phyloP scores from a whole-genome alignment of 2,888 invertebrate species.

The Bombylius discolor region DNA sequence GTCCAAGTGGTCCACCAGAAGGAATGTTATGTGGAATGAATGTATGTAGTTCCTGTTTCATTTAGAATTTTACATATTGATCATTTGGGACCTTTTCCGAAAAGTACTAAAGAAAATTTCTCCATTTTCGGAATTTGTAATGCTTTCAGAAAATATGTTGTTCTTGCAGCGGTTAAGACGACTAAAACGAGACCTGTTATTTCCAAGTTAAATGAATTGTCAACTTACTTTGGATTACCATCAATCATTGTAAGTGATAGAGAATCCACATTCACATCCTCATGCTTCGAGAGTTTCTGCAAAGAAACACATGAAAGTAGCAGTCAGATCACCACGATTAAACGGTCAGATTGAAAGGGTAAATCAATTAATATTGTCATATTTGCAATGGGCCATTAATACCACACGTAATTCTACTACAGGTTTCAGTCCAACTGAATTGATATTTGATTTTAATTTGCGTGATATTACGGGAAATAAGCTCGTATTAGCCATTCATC shows the following conservation, averaged over 20 bases:
- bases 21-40: too few species aligned
- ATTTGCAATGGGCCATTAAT: too few species aligned
- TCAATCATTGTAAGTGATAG: slow-evolving; percentile 18
- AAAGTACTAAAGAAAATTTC: too few species aligned
- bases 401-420: neutral
- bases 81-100: too few species aligned
- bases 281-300: slow-evolving; percentile 16
- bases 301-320: slow-evolving; percentile 16
- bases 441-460: neutral
- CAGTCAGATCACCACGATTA: slow-evolving; percentile 14
- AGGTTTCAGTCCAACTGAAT: neutral
- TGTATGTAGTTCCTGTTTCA: slow-evolving; percentile 7
- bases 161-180: slow-evolving; percentile 11
- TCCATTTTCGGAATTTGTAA: neutral
- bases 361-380: too few species aligned
- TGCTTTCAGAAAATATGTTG: slow-evolving; percentile 12
- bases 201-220: slow-evolving; percentile 8
- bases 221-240: slow-evolving; percentile 18
- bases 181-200: slow-evolving; percentile 13
- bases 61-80: neutral
- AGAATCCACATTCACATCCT: slow-evolving; percentile 18
- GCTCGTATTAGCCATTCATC: neutral
- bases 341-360: slow-evolving; percentile 4
- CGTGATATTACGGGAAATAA: neutral
- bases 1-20: neutral